These are phyloP conservation scores for Harmothoe impar DNA, from an alignment of 2,888 invertebrate genomes.

Conservation along the genomic window DNA sequence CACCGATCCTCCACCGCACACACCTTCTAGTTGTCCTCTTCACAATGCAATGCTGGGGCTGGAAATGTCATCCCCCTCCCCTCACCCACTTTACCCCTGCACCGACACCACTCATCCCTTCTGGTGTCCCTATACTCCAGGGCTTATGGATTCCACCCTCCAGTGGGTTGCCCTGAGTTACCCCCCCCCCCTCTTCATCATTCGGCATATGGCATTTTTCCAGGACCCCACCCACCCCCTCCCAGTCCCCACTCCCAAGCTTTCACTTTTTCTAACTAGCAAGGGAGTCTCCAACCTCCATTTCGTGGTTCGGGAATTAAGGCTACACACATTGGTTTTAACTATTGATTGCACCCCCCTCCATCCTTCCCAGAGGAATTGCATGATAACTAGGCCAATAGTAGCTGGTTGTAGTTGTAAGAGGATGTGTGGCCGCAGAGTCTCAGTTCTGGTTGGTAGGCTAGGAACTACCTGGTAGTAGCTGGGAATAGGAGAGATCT, in stretches of 20 bases:
- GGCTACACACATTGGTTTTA: background rate
- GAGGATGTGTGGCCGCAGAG: background rate
- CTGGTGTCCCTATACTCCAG: too few species aligned
- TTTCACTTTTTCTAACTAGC: too few species aligned
- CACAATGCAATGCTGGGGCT: background rate
- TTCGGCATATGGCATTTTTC: background rate
- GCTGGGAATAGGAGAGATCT: background rate
- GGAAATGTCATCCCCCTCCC: background rate
- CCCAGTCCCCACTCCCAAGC: background rate
- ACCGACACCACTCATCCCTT: too few species aligned
- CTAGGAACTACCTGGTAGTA: background rate
- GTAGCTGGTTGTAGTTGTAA: background rate
- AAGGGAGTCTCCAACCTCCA: too few species aligned
- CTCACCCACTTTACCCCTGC: background rate
- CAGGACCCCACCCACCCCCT: background rate
- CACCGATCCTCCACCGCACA: background rate
- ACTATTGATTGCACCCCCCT: background rate
- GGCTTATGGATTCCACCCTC: background rate
- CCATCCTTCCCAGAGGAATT: background rate
- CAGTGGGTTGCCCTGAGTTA: background rate
- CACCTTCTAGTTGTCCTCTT: background rate
- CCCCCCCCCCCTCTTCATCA: background rate
- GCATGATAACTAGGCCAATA: constrained; percentile 40
- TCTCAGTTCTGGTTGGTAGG: background rate
- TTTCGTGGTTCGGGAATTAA: background rate